phyloP scores from a whole-genome alignment of 2,797 vertebrate species.

The Diceros bicornis region DNA sequence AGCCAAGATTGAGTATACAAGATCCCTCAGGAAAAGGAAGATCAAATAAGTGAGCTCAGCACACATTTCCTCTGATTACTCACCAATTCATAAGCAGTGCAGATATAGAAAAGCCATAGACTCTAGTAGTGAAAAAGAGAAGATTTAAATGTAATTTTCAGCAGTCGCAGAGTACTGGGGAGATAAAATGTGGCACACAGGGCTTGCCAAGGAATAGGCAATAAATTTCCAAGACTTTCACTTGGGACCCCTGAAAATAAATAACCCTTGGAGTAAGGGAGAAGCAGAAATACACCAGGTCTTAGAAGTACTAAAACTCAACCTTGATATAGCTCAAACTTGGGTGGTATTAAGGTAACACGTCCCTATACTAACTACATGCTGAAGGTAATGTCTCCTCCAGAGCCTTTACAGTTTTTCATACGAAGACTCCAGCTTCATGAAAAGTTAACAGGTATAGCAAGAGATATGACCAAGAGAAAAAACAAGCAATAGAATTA shows the following conservation, averaged over 20 bases:
- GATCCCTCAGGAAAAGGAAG: neutral
- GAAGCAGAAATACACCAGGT: neutral
- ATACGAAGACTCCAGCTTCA: neutral
- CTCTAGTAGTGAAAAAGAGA: neutral
- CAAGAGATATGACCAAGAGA: neutral
- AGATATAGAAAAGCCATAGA: neutral
- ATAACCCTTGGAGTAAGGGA: neutral
- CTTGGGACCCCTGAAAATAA: neutral
- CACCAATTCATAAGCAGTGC: neutral
- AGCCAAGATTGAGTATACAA: neutral
- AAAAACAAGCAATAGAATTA: neutral
- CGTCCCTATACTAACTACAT: neutral
- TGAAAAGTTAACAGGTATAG: neutral
- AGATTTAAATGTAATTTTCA: neutral
- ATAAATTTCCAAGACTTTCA: neutral
- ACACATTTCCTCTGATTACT: neutral
- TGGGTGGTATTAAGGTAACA: neutral
- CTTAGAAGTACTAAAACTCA: neutral
- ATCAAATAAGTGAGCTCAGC: neutral
- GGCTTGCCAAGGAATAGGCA: neutral
- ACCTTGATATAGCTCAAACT: neutral
- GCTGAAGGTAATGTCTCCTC: neutral
- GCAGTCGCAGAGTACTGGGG: neutral
- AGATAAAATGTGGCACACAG: neutral
- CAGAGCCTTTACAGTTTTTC: too few relatives aligned